These are phyloP conservation scores for Plebejus argus DNA, from an alignment of 2,888 invertebrate genomes.

Conservation along the genomic window DNA sequence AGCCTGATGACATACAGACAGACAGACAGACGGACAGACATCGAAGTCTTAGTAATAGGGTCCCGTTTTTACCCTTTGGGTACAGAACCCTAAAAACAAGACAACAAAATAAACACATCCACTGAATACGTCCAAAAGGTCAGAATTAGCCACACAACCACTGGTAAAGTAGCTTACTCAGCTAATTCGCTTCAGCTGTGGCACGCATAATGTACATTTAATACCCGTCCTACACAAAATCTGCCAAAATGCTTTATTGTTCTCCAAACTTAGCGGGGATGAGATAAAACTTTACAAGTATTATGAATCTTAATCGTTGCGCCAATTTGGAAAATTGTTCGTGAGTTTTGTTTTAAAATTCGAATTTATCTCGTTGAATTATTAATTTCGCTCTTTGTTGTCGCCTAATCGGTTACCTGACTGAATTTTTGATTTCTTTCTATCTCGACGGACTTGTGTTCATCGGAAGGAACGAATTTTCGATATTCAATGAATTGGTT, in stretches of 20 bases:
- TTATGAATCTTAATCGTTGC: constrained; percentile 78
- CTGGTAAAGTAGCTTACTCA: background rate
- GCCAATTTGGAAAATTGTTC: constrained; percentile 75
- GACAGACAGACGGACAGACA: too few relatives aligned
- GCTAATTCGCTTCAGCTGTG: constrained; percentile 60
- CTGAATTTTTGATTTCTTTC: constrained; percentile 57
- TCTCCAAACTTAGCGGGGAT: constrained; percentile 64
- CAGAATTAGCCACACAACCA: background rate
- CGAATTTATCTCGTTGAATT: constrained; percentile 69
- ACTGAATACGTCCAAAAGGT: background rate
- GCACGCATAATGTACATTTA: constrained; percentile 73
- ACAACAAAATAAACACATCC: background rate
- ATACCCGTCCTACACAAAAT: constrained; percentile 73
- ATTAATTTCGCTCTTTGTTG: constrained; percentile 72
- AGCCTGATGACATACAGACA: too few relatives aligned
- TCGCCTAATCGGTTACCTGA: constrained; percentile 70
- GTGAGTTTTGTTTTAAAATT: constrained; percentile 71
- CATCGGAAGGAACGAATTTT: constrained; percentile 43
- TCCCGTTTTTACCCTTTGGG: too few relatives aligned
- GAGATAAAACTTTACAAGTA: constrained; percentile 78
- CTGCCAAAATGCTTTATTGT: constrained; percentile 79
- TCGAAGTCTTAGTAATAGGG: too few relatives aligned
- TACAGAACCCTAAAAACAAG: too few relatives aligned
- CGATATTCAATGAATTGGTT: constrained; percentile 37
- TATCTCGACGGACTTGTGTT: constrained; percentile 50